Conservation (phyloP, 1,140 invertebrate species). For the Magallana gigas region DNA sequence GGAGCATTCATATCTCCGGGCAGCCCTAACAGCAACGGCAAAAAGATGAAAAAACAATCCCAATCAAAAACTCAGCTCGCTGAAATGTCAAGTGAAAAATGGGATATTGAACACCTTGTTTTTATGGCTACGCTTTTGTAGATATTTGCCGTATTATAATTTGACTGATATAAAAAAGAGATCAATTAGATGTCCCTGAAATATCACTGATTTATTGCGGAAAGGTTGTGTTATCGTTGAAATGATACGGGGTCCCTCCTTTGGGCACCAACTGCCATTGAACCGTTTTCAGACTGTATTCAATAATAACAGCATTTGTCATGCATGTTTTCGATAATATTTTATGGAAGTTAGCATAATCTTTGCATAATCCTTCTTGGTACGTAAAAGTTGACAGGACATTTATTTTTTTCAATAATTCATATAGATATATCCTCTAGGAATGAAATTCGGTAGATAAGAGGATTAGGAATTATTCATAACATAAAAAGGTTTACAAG, state of each 20-base stretch:
- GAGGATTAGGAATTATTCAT: not conserved
- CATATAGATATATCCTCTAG: not conserved
- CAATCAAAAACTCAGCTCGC: not conserved
- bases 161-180: slow-evolving; percentile 25
- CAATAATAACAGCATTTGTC: not conserved
- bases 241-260: not conserved
- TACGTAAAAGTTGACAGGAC: not conserved
- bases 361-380: not conserved
- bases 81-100: slow-evolving; percentile 27
- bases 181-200: not conserved
- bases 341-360: slow-evolving; percentile 8
- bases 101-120: slow-evolving; percentile 8
- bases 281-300: not conserved
- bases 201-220: not conserved
- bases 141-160: not conserved
- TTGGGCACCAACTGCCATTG: not conserved
- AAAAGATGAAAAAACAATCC: not conserved
- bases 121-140: slow-evolving; percentile 6
- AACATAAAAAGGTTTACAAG: not conserved
- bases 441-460: not conserved
- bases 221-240: not conserved
- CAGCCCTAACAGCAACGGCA: not conserved
- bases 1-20: not conserved
- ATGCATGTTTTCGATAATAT: slow-evolving; percentile 15
- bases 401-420: not conserved